Conservation (phyloP, 92 coral and sea anemone species). For the Isaurus tuberculatus region DNA sequence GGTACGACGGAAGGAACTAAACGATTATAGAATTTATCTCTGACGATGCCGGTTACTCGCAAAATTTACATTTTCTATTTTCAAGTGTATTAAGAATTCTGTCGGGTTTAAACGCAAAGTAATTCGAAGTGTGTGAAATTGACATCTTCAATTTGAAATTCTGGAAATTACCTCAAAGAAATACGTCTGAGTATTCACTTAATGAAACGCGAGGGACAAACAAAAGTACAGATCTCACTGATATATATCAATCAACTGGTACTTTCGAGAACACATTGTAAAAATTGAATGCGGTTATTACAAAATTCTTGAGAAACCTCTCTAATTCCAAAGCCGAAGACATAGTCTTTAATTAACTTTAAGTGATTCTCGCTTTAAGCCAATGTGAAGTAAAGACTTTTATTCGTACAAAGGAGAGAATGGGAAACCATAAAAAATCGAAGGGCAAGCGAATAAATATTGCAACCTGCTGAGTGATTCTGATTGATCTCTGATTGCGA, state of each 20-base stretch:
- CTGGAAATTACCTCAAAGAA: conserved; percentile 12
- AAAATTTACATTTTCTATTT: conserved; percentile 22
- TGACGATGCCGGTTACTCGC: neutral
- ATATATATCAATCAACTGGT: neutral
- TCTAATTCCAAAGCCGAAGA: neutral
- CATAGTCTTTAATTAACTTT: neutral
- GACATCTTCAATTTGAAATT: neutral
- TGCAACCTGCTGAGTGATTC: neutral
- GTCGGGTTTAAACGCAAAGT: neutral
- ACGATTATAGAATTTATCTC: neutral
- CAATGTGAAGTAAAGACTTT: neutral
- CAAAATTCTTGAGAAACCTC: neutral
- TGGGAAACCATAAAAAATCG: neutral
- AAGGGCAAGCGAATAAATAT: neutral
- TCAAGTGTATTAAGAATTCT: neutral
- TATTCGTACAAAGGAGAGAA: neutral
- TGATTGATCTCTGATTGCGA: conserved; percentile 30
- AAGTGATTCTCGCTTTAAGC: neutral
- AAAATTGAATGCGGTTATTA: neutral
- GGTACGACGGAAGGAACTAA: conserved; percentile 17
- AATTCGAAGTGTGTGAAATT: neutral
- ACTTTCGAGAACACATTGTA: neutral
- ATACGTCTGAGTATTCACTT: conserved; percentile 10
- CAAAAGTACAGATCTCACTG: neutral
- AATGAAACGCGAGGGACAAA: conserved; percentile 7